Base-by-base conservation (phyloP, 2,888 invertebrate genomes). In the Aspidiotus destructor region DNA sequence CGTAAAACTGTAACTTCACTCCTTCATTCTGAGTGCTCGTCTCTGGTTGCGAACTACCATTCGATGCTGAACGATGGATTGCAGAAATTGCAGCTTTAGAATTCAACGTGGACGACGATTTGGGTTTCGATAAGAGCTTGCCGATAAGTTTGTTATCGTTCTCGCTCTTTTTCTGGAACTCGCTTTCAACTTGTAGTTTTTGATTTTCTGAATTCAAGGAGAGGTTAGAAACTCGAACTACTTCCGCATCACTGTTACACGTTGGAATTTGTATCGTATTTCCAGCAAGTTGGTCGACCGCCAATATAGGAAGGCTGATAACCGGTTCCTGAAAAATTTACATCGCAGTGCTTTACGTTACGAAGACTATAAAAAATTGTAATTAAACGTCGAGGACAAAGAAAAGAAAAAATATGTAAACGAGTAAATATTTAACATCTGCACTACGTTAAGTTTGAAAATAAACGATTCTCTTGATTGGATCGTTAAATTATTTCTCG, bases 291-390 rank as follows among this genome's bases (percentile, higher is more conserved):
- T 67, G 58, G 52, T 67, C 67, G 44, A 57, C 44, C 28, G 57
- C 60, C 60, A 60, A 52, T n/a, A 67, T 58, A 67, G 67, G 67
- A 41, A 67, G 42, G 60, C 67, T 67, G 67, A 67, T 58, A 67
- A 58, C 44, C 60, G 67, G 60, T 60, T 67, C 67, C 67, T 67
- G 67, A 60, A 67, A 67, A 67, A 67, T 60, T 41, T 60, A 52
- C 57, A 67, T 44, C 17, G 28, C 40, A 44, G 52, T 16, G 28
- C 57, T 60, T 67, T 67, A 67, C 67, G 67, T 67, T 67, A 67
- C 44, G 11, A 58, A 58, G 48, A 48, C 48, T 11, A 48, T n/a
- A 48, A 13, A 11, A 48, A 11, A 48, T n/a, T 48, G 28, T 28
- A 28, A 48, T 48, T n/a, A 3, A 48, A 11, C 48, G 48, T 13